A percentile compares a stretch with the other conserved stretches of the same genome.
These are phyloP conservation scores for Microcebus lehilahytsara DNA, from an alignment of 2,113 vertebrate genomes.

Conservation along the genomic window DNA sequence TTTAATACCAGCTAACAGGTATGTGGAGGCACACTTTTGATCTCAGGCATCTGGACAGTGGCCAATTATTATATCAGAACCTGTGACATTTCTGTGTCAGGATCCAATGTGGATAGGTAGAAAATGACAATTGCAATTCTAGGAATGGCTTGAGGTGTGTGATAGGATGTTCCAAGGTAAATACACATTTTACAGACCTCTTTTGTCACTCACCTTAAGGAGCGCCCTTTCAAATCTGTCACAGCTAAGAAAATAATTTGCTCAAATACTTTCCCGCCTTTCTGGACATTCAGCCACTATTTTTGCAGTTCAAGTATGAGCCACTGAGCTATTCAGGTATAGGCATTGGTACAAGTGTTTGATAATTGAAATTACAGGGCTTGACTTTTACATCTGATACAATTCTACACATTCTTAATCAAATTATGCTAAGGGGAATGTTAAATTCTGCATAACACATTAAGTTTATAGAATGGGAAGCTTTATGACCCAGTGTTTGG, in stretches of 20 bases:
- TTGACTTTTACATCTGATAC: slow-evolving; percentile 47
- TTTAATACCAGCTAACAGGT: background rate
- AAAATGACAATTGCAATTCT: background rate
- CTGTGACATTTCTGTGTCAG: background rate
- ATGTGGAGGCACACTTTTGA: background rate
- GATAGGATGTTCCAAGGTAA: background rate
- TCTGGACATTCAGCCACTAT: background rate
- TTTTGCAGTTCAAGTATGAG: background rate
- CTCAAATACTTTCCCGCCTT: background rate
- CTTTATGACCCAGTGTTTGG: slow-evolving; percentile 16
- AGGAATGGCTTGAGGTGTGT: background rate
- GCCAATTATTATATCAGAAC: background rate
- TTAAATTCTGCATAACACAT: slow-evolving; percentile 24
- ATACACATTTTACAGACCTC: background rate
- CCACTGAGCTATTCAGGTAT: background rate
- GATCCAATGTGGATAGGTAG: background rate
- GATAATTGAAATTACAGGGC: slow-evolving; percentile 45
- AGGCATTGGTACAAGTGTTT: slow-evolving; percentile 50
- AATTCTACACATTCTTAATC: slow-evolving; percentile 32
- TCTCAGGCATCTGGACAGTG: background rate
- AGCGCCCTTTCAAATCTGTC: background rate
- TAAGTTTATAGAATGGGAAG: slow-evolving; percentile 33
- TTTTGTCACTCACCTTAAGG: background rate
- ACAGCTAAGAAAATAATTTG: background rate
- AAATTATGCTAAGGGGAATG: slow-evolving; percentile 60